Evolutionary conservation across 2,113 vertebrate species (phyloP), one percentile per base, ranked within the genome.

Genomic region (Gobiocypris rarus): DNA sequence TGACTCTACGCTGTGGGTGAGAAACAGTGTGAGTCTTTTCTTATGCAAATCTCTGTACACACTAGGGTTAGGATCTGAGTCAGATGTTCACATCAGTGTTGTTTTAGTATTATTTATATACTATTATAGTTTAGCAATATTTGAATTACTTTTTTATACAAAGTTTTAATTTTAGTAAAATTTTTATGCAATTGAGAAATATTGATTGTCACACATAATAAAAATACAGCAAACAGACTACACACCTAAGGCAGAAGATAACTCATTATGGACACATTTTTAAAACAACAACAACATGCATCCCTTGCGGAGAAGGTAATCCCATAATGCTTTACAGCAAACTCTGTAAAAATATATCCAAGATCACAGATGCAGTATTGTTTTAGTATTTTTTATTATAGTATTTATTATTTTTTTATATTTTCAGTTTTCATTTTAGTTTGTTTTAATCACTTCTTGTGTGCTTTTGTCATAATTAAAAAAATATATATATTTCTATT

Each of bases 1-100:
- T 2, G 98, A 98, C 89, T 99, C 97, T 0, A 99, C 96, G 0
- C 98, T 99, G 92, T 9, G 61, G 34, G 50, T 13, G 48, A 83
- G 17, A 80, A 73, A 11, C 31, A 38, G 9, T 13, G 9, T 65
- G 11, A 28, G 10, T 15, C 9, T 34, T 24, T 34, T 45, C 19
- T 31, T 14, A 38, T 15, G 5, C 6, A 0, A 54, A 54, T 22
- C 52, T 54, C 17, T 22, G 52, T 17, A 54, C 52, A 54, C 17
- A 54, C 52, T 9, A 54, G 52, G 7, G 52, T 54, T 54, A 54
- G 17, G 52, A 54, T 54, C 52, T 19, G 17, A 8, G 52, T 54
- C 52, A 54, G 17, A 54, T 54, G 52, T 19, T 54, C 52, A 48
- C 45, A 7, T 17, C 15, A 31, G 28, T 38, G 10, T 13, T 52